These are phyloP conservation scores for Pterocles orientalis DNA, from an alignment of 2,113 vertebrate species.

Conservation along the genomic window DNA sequence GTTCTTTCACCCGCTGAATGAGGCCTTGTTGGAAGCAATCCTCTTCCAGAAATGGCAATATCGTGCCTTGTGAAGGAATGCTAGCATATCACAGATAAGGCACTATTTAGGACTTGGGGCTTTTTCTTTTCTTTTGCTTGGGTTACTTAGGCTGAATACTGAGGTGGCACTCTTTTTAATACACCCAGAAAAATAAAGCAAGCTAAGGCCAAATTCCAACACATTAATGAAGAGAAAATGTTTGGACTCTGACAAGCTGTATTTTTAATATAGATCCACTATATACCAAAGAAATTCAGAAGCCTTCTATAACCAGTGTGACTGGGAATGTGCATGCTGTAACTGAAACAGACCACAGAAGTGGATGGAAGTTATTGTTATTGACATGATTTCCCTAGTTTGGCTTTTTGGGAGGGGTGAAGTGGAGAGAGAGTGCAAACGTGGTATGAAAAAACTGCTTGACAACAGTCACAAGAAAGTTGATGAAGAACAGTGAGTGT, in stretches of 20 bases:
- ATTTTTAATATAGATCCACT: neutral
- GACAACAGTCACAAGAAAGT: neutral
- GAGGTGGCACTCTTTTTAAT: neutral
- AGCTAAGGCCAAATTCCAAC: neutral
- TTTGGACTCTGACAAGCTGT: neutral
- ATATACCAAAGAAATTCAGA: neutral
- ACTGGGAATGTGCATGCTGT: neutral
- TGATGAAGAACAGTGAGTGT: neutral
- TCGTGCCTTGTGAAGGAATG: neutral
- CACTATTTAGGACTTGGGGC: neutral
- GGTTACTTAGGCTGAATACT: neutral
- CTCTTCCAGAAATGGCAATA: neutral
- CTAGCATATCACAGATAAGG: neutral
- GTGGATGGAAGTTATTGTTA: neutral
- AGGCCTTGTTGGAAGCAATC: neutral
- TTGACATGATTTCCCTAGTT: neutral
- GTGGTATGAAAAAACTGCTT: neutral
- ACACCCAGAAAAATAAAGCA: neutral
- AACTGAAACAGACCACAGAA: neutral
- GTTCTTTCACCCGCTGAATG: neutral
- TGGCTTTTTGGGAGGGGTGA: neutral
- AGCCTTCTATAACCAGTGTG: neutral
- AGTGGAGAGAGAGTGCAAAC: neutral
- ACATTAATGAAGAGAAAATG: neutral
- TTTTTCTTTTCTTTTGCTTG: neutral